Evolutionary conservation across 2,888 invertebrate species (phyloP), one percentile per base, ranked within the genome.

Genomic region (Synanthedon tipuliformis): DNA sequence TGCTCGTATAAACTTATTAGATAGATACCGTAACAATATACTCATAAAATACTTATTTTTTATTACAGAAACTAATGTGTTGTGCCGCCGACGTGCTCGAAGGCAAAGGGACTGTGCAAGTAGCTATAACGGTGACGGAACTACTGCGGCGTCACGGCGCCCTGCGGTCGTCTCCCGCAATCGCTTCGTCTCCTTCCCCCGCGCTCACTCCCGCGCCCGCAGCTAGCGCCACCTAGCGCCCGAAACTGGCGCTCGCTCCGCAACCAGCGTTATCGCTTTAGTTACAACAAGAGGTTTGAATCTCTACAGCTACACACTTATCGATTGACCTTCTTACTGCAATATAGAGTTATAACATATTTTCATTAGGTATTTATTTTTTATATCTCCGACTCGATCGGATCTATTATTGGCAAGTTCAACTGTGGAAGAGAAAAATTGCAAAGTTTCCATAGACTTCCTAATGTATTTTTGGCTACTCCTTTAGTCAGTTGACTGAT

Each of bases 61-160:
- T 69, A 60, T 91, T 90, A 52, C 90, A 94, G 97, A 96, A 95
- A 76, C 89, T 96, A 64, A 91, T 96, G 73, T 97, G 97, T 85
- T 95, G 95, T 75, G 92, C 96, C 41, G 93, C 95, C 41, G 97
- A 97, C 79, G 94, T 97, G n/a, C 87, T 97, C 50, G 96, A 96
- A 81, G 96, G 96, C 54, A 93, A 95, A 72, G 94, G 94, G 1
- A 90, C 94, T 12, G 94, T 95, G 2, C 93, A 95, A 73, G 93
- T 97, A 23, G 96, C 96, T 51, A 93, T 95, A 59, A 97, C 97
- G 0, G 96, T 97, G 18, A 91, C 93, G 1, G 95, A 96, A 76
- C 84, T 97, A 13, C 89, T 96, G 52, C 89, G 93, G 57, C 90
- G 94, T 8, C 82, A 81, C 52, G 58, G 64, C 1, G 63, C 62